Base-by-base conservation (phyloP, 2,113 vertebrate genomes). In the Cricetomys ansorgei region DNA sequence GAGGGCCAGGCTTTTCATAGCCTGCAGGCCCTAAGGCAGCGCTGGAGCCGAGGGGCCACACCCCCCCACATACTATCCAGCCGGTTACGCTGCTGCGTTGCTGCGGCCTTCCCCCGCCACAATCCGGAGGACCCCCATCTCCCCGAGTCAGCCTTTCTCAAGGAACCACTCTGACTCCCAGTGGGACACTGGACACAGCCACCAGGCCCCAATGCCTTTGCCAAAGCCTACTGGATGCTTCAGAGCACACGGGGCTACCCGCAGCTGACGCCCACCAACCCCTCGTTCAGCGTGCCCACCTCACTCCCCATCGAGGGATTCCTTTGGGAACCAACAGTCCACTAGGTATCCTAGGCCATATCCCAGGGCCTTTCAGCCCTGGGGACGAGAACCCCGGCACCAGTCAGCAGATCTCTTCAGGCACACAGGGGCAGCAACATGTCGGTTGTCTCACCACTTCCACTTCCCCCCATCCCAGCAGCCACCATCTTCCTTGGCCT, bases 371-470 rank as follows among this genome's bases (percentile, higher is more conserved):
- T 62, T 23, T 21, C 8, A 29, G 90, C 59, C 93, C 53, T 5
- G n/a, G 0, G 25, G 15, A 34, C 3, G 7, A 87, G 87, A 81
- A 89, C 65, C 83, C 73, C 43, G 37, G 91, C 27, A 21, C 31
- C 84, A 59, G 2, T 31, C 90, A 87, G 40, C 59, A 48, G 69
- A 87, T 93, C 89, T 73, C 31, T 2, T 64, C 62, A 76, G 0
- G 57, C 90, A 94, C 15, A 69, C 91, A 79, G 29, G 94, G 95
- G 72, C 95, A 95, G 95, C 96, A 97, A 97, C 45, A 97, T 98
- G 97, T 97, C 96, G 77, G 96, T 92, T 96, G 90, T 72, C 92
- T 98, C 77, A 89, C 96, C 94, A 98, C 97, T 97, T 98, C 97
- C 97, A 97, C 97, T 97, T 97, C 73, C 95, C 97, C 92, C 45